Base-by-base conservation (phyloP, 2,113 vertebrate species). In the Hyperopisus bebe region DNA sequence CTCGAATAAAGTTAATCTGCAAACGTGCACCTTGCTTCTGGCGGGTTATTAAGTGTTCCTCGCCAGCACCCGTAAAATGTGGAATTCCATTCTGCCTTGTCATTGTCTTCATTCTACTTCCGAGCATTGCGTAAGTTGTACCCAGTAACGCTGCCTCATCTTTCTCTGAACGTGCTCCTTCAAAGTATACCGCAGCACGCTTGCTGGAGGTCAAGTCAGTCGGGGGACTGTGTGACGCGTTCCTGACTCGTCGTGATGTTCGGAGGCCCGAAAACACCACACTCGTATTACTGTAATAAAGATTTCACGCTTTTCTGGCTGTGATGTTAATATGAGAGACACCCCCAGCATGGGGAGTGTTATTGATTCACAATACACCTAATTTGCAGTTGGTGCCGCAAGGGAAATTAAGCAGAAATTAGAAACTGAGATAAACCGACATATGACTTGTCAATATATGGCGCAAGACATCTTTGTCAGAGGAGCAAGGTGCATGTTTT, bases 371-470 rank as follows among this genome's bases (percentile, higher is more conserved):
- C 55, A n/a, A n/a, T 31, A 21, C 66, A 47, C 58, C n/a, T 74
- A 48, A 74, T 88, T 77, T 88, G 88, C 88, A 17, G 19, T n/a
- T 7, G n/a, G 58, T 19, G 58, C 88, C 88, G 44, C 31, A 9
- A 39, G 88, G 74, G 88, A 55, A 89, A 82, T 89, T 55, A 83
- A 83, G 70, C 80, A 27, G 47, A 77, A 21, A 39, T 53, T 53
- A 21, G 15, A n/a, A 27, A 83, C 27, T 44, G 47, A 7, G 31
- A 44, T 24, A 19, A 42, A 46, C 50, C 5, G 24, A 53, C 66
- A 83, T 13, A 55, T 53, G 50, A 87, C 50, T 87, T 53, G 46
- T 35, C 44, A 27, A 8, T 46, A 15, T 31, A 19, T 53, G 50
- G 13, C 31, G 50, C 27, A 55, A 55, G 50, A 53, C 11, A n/a